Conservation (phyloP, 2,113 vertebrate species). For the Labeo catla region DNA sequence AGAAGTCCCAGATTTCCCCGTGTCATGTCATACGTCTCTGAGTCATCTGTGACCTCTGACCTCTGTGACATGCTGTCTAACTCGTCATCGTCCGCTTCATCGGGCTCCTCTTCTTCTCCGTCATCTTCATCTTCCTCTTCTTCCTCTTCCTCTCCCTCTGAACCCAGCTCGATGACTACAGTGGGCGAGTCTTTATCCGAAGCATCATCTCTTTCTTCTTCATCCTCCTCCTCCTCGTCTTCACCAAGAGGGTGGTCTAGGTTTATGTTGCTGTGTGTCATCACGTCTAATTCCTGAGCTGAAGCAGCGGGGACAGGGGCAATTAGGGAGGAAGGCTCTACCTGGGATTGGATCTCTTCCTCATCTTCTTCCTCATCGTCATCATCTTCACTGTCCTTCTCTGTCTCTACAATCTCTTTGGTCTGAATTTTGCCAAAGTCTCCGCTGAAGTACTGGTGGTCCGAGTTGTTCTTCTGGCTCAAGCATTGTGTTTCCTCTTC, state of each 20-base stretch:
- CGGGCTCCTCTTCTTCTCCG: slow-evolving; percentile 71
- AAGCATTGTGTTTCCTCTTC: slow-evolving; percentile 62
- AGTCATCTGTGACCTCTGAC: slow-evolving; percentile 87
- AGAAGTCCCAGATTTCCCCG: slow-evolving; percentile 94
- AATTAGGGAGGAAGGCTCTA: slow-evolving; percentile 55
- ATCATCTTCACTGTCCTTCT: slow-evolving; percentile 67
- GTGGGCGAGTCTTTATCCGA: slow-evolving; percentile 79
- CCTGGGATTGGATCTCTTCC: slow-evolving; percentile 56
- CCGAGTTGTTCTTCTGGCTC: slow-evolving; percentile 73
- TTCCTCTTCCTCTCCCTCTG: slow-evolving; percentile 69
- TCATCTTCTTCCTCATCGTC: slow-evolving; percentile 77
- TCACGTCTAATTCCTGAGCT: slow-evolving; percentile 70
- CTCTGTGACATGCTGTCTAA: slow-evolving; percentile 85
- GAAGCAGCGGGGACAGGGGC: slow-evolving; percentile 55
- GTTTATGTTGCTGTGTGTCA: slow-evolving; percentile 66
- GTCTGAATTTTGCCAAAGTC: slow-evolving; percentile 70
- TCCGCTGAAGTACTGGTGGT: slow-evolving; percentile 81
- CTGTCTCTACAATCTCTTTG: slow-evolving; percentile 71
- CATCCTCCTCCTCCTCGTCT: slow-evolving; percentile 68
- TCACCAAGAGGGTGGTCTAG: slow-evolving; percentile 61
- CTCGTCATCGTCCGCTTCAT: slow-evolving; percentile 80
- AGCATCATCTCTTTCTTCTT: slow-evolving; percentile 72
- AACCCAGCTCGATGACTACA: slow-evolving; percentile 79
- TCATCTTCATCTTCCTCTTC: slow-evolving; percentile 68
- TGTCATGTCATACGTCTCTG: slow-evolving; percentile 94